phyloP scores from a whole-genome alignment of 2,888 invertebrate genomes.

The Oscheius sp. region DNA sequence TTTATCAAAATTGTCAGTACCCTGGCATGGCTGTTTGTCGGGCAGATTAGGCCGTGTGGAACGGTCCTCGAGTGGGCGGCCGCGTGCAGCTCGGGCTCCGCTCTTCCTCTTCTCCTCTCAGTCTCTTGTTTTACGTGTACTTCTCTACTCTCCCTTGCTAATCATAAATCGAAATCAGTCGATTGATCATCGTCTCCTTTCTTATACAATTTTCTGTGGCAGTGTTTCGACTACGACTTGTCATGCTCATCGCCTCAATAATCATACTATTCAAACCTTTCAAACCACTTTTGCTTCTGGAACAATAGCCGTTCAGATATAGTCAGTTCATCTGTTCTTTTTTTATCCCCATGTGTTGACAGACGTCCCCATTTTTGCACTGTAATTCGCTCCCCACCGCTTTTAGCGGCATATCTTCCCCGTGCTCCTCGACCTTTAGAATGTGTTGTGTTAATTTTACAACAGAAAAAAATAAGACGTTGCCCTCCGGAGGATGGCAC shows the following conservation, averaged over 20 bases:
- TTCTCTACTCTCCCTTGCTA: neutral
- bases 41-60: constrained; percentile 35
- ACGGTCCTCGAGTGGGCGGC: constrained; percentile 37
- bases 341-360: neutral
- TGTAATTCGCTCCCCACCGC: neutral
- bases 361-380: neutral
- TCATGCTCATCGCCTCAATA: too few species aligned
- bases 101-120: constrained; percentile 8
- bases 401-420: neutral
- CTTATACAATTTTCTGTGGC: neutral
- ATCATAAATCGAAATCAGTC: neutral
- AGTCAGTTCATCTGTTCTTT: neutral
- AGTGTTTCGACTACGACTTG: too few species aligned
- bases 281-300: too few species aligned
- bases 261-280: too few species aligned
- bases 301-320: too few species aligned
- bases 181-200: neutral
- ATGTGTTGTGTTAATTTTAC: neutral
- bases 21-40: constrained; percentile 25
- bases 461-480: neutral
- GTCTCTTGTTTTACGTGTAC: constrained; percentile 25
- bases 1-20: constrained; percentile 33
- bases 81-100: constrained; percentile 25
- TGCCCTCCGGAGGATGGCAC: constrained; percentile 2
- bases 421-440: neutral